Evolutionary conservation across 2,797 vertebrate genomes (phyloP), one percentile per base, ranked within the genome.

Genomic region (Tolypeutes matacus): DNA sequence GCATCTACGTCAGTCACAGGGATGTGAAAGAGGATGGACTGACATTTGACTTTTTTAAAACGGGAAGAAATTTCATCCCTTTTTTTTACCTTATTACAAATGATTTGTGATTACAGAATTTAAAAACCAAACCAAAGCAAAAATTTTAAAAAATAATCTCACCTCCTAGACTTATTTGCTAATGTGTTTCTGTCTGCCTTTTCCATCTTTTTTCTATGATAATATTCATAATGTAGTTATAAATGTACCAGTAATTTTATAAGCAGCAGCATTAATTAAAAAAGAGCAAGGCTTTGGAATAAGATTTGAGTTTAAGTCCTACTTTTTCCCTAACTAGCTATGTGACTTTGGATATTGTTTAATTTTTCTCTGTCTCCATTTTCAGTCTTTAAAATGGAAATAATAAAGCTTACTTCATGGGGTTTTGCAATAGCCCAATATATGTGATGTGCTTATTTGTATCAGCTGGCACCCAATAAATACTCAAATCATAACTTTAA

Each of bases 201-300:
- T 93, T 94, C n/a, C 73, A n/a, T 84, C 56, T 27, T n/a, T 84
- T 83, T 92, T 36, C 29, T 86, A 31, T 84, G 76, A 75, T 94
- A 78, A 83, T 92, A 39, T 20, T 65, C 64, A 67, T 86, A 49
- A 36, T 25, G 0, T 58, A 42, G 67, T 78, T 83, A 6, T 49
- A 42, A 72, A 76, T 53, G 21, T n/a, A 75, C n/a, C 36, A 53
- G 78, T 60, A 36, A 8, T 46, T 93, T 91, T 80, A 21, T 7
- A 53, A 88, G 78, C 31, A 56, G 31, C 46, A 49, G 5, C 29
- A 17, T 36, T 70, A 31, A 12, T 87, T 60, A 58, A 76, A 82
- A 93, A 90, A 86, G 9, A 51, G 14, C 36, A 39, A 42, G 60
- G 34, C 10, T 91, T 89, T 76, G 31, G 27, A 80, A 25, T 56